Percentiles rank a stretch among this genome's conserved stretches.
phyloP scores from a whole-genome alignment of 2,113 vertebrate species.

The Phalacrocorax aristotelis region DNA sequence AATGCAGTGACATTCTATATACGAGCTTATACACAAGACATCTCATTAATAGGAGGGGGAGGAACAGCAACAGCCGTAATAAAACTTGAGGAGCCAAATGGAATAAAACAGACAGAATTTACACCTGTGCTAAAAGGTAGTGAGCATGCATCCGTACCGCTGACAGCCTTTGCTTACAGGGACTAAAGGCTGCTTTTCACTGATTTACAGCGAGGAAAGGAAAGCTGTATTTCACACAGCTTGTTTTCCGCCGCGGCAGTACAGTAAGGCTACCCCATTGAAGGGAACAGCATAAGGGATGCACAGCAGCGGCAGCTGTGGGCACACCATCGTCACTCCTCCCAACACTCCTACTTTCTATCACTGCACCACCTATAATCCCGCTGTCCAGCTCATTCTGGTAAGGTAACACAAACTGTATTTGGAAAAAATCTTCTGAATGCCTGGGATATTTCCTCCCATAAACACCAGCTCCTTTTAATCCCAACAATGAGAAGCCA shows the following conservation, averaged over 20 bases:
- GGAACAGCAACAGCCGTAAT: neutral
- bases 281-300: neutral
- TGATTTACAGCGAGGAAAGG: neutral
- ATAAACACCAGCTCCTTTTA: neutral
- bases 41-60: accelerated
- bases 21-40: accelerated
- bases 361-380: neutral
- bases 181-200: neutral
- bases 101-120: neutral
- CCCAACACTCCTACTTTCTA: neutral
- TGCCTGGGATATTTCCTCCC: neutral
- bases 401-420: neutral
- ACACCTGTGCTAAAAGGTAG: neutral
- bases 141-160: accelerated
- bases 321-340: neutral
- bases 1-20: neutral
- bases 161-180: accelerated
- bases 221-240: neutral
- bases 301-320: accelerated
- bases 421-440: neutral
- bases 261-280: neutral
- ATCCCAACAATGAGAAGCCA: neutral
- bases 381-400: neutral
- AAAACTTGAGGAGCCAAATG: neutral
- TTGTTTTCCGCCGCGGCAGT: accelerated